phyloP scores from a whole-genome alignment of 2,888 invertebrate species.

The Lithodes maja region DNA sequence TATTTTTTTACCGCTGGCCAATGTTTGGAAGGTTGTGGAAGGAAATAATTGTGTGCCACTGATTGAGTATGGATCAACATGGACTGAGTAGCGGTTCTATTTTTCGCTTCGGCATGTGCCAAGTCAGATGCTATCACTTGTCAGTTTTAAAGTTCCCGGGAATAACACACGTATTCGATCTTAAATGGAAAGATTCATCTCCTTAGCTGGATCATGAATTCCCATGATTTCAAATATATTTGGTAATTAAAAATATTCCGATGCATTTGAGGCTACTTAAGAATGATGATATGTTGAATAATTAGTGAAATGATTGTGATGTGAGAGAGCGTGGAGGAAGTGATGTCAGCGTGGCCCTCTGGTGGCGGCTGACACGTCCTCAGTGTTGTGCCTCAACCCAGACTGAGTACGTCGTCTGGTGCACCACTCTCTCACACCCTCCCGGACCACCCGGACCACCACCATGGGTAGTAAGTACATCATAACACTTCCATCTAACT shows the following conservation, averaged over 20 bases:
- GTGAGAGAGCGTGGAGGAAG: not conserved
- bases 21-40: too few species aligned
- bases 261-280: too few species aligned
- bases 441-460: not conserved
- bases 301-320: not conserved
- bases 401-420: not conserved
- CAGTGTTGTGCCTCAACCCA: not conserved
- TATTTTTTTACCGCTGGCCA: too few species aligned
- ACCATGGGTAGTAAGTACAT: constrained; percentile 7
- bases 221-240: too few species aligned
- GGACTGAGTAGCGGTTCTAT: too few species aligned
- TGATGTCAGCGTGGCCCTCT: constrained; percentile 20
- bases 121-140: not conserved
- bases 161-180: not conserved
- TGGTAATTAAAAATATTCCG: too few species aligned
- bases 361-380: constrained; percentile 17
- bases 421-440: not conserved
- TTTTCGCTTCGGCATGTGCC: too few species aligned
- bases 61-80: too few species aligned
- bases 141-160: not conserved
- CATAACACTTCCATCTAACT: too few species aligned
- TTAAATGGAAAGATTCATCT: too few species aligned
- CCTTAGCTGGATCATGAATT: too few species aligned
- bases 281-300: not conserved
- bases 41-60: too few species aligned